These are phyloP conservation scores for Hecatera dysodea DNA, from an alignment of 2,888 invertebrate species.

Conservation along the genomic window DNA sequence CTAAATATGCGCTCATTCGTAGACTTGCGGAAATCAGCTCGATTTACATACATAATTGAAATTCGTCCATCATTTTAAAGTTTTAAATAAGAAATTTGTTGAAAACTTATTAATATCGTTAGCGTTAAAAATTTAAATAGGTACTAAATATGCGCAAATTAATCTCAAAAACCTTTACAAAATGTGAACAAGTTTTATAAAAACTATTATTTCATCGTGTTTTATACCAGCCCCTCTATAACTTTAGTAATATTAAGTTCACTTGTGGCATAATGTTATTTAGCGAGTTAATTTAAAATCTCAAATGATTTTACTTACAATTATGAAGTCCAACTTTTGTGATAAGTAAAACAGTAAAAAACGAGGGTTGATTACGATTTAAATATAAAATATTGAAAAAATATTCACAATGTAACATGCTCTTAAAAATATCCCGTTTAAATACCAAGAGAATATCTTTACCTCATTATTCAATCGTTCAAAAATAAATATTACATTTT, in stretches of 20 bases:
- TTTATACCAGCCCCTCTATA: background rate
- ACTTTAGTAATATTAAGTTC: background rate
- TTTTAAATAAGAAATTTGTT: background rate
- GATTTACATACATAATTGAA: too few relatives aligned
- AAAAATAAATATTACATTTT: too few relatives aligned
- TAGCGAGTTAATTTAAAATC: background rate
- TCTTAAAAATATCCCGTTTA: too few relatives aligned
- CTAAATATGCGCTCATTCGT: too few relatives aligned
- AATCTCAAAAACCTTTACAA: background rate
- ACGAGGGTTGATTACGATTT: too few relatives aligned
- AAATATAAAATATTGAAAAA: too few relatives aligned
- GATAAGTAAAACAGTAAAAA: background rate
- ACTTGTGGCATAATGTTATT: background rate
- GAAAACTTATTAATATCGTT: background rate
- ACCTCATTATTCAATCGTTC: too few relatives aligned
- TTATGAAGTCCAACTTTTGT: background rate
- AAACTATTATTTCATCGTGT: background rate
- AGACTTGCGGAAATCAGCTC: too few relatives aligned
- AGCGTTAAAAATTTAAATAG: background rate
- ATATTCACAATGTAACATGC: too few relatives aligned
- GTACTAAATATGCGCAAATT: slow-evolving; percentile 2
- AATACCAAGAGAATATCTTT: too few relatives aligned
- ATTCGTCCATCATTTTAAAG: background rate
- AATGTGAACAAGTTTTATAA: background rate
- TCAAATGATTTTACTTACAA: background rate